Evolutionary conservation across 2,888 invertebrate genomes (phyloP), one percentile per base, ranked within the genome.

Genomic region (Micoletzkya japonica): DNA sequence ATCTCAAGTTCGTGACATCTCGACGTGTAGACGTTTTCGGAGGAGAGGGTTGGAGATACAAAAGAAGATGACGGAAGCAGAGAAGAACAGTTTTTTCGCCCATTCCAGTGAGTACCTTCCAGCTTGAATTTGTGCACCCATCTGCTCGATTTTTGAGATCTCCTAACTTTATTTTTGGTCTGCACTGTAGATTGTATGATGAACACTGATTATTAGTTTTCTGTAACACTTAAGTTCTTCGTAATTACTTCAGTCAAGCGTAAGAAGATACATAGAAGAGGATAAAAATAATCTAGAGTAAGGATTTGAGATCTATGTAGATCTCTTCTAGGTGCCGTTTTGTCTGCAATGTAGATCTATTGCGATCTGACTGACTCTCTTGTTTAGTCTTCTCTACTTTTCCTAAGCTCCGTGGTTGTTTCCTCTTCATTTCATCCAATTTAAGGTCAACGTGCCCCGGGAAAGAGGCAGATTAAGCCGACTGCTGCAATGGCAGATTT

Each of bases 391-490:
- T 52, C 6, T 52, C 24, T 52, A 52, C 6, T 52, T n/a, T n/a
- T n/a, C 24, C 7, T 52, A n/a, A 24, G 6, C 49, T 37, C 39
- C 17, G 1, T 4, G 1, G 24, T 37, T 1, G 24, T 34, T 28
- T 58, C 17, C 2, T 52, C 28, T 36, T 20, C 36, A 24, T 24
- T n/a, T 32, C 24, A 26, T 54, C 20, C 24, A 54, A 52, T 66
- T 66, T 2, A 66, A 84, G 83, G 73, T 6, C 63, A 69, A 26
- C 78, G 85, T 7, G 82, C 76, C 0, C 83, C 85, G 32, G 85
- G 85, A 10, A 85, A 85, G 58, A 76, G 85, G 4, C 79, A 80
- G 69, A 79, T 85, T 39, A 83, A 85, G 71, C 82, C 84, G 26
- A 82, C 75, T n/a, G 75, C 78, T 10, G 76, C 76, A 0, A 68